A percentile compares a stretch with the other conserved stretches of the same genome.
Evolutionary conservation across 2,888 invertebrate genomes (phyloP).

Genomic region (Dorcus parallelipipedus): DNA sequence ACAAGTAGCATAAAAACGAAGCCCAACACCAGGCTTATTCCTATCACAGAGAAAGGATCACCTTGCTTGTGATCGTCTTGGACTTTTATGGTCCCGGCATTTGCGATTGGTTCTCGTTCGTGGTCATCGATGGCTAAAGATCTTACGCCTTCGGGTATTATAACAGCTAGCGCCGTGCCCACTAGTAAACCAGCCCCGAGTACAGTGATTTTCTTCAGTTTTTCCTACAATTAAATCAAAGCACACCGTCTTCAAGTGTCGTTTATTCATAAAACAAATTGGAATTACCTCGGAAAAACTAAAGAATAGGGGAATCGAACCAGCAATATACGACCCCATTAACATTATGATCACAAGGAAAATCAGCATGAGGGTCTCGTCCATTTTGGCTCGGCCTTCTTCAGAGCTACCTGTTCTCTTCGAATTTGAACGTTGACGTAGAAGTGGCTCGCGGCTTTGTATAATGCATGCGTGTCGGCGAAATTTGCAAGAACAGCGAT

Average conservation of each 20-base stretch:
- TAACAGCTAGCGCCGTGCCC: slow-evolving; percentile 95
- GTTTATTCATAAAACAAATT: neutral
- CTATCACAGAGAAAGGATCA: slow-evolving; percentile 80
- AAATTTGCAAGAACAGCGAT: too few species aligned
- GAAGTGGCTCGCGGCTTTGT: neutral
- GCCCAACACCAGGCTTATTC: slow-evolving; percentile 88
- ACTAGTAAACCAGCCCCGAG: slow-evolving; percentile 96
- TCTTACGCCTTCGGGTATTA: slow-evolving; percentile 98
- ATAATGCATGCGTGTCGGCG: slow-evolving; percentile 13
- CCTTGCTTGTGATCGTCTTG: slow-evolving; percentile 44
- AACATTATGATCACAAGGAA: slow-evolving; percentile 90
- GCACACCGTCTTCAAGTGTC: neutral
- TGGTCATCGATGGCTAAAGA: slow-evolving; percentile 54
- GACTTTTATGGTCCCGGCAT: slow-evolving; percentile 31
- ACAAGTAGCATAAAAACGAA: slow-evolving; percentile 97
- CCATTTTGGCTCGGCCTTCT: slow-evolving; percentile 55
- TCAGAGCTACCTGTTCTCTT: slow-evolving; percentile 6
- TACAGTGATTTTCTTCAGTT: slow-evolving; percentile 88
- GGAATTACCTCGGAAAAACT: slow-evolving; percentile 85
- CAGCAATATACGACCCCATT: slow-evolving; percentile 92
- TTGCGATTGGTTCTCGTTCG: slow-evolving; percentile 29
- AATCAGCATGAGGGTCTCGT: slow-evolving; percentile 78
- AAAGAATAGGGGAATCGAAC: slow-evolving; percentile 91
- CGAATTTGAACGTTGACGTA: neutral
- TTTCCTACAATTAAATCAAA: slow-evolving; percentile 64